These are phyloP conservation scores for Cyrtodaria siliqua DNA, from an alignment of 2,888 invertebrate genomes.

Conservation along the genomic window DNA sequence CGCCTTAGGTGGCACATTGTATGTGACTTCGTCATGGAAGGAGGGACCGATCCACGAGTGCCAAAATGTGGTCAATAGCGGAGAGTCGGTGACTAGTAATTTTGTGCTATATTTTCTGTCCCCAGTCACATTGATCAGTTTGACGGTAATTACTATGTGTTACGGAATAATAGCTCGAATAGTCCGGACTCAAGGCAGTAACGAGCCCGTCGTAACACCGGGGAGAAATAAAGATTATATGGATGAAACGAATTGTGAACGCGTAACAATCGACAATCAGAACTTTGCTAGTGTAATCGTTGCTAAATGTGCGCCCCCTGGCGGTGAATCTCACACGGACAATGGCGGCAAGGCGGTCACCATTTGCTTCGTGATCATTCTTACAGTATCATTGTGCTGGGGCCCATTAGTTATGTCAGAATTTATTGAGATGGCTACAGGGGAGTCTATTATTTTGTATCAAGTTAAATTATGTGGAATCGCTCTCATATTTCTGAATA, in stretches of 20 bases:
- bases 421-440: constrained; percentile 71
- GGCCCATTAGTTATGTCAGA: constrained; percentile 77
- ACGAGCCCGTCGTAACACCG: constrained; percentile 8
- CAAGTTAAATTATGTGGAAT: constrained; percentile 81
- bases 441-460: constrained; percentile 77
- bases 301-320: constrained; percentile 35
- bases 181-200: constrained; percentile 63
- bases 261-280: constrained; percentile 30
- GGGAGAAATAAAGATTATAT: constrained; percentile 30
- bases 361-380: constrained; percentile 77
- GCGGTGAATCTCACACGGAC: constrained; percentile 64
- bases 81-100: constrained; percentile 67
- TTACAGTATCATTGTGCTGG: constrained; percentile 78
- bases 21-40: constrained; percentile 72
- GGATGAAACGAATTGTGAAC: constrained; percentile 45
- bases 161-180: constrained; percentile 73
- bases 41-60: constrained; percentile 67
- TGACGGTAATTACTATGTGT: constrained; percentile 67
- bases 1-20: constrained; percentile 73
- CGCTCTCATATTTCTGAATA: constrained; percentile 79
- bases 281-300: constrained; percentile 24
- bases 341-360: constrained; percentile 75
- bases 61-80: constrained; percentile 71
- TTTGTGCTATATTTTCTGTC: constrained; percentile 77
- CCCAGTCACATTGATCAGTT: constrained; percentile 71